Base-by-base conservation (phyloP, 2,113 vertebrate species). In the Nipponia nippon region DNA sequence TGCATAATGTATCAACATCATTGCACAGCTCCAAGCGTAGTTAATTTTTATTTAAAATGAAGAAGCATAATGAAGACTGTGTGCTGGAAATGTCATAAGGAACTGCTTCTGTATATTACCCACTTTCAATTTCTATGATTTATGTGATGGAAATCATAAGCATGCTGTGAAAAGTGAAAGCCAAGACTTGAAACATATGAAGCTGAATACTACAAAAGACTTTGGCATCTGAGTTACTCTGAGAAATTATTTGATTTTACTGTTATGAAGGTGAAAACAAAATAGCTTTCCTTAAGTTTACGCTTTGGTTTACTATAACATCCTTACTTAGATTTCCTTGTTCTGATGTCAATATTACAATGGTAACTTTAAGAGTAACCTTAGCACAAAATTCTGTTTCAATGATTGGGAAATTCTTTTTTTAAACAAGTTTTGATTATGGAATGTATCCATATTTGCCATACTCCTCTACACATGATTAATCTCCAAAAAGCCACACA, bases 1-100 rank as follows among this genome's bases (percentile, higher is more conserved):
- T 78, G 69, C 75, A 87, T 92, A 96, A 95, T 93, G 69, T 93
- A 93, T 96, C 72, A 56, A 91, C 76, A 94, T 87, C 87, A 83
- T 83, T 90, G 80, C 90, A 96, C 79, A 94, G 83, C 89, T 97
- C 93, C 83, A 91, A 94, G 87, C 20, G 3, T 53, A 94, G 92
- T 85, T 97, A 97, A 90, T 92, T 95, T 97, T 97, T 98, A 96
- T 97, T 97, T 97, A 93, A 97, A 97, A 97, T 95, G 72, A 83
- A 90, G 87, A 87, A 78, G 56, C 69, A 77, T 95, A 97, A 97
- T 97, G 96, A 96, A 72, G 78, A 61, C 61, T 83, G 15, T 96
- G 89, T 89, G 90, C 81, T 94, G 67, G 50, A 97, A 98, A 95
- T 94, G 81, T 97, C 92, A 66, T 85, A 97, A 96, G 78, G 71